Evolutionary conservation across 2,888 invertebrate species (phyloP).

Genomic region (Drosophila paranaensis): DNA sequence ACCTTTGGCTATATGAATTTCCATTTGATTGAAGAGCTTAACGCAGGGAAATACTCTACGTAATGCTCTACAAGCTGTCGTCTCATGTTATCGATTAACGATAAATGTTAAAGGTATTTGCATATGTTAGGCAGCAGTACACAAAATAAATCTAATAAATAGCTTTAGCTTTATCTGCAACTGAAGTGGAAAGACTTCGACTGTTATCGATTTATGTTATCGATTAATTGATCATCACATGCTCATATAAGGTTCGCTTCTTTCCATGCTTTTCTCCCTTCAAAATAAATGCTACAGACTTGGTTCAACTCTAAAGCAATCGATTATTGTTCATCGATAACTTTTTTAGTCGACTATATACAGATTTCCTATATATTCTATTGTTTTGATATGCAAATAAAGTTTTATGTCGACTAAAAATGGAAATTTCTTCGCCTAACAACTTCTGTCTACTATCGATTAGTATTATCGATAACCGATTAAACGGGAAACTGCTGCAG

Average conservation of each 20-base stretch:
- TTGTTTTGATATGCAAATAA: background rate
- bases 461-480: background rate
- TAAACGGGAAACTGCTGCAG: background rate
- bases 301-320: background rate
- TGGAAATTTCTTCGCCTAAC: background rate
- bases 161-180: too few species aligned
- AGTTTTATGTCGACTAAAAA: background rate
- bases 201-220: slow-evolving; percentile 1
- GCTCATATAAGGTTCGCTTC: background rate
- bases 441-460: background rate
- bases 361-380: too few species aligned
- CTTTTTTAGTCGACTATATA: background rate
- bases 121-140: too few species aligned
- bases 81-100: background rate
- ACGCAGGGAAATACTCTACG: too few species aligned
- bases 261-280: too few species aligned
- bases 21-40: background rate
- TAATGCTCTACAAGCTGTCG: background rate
- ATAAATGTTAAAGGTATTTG: background rate
- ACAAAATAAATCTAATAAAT: background rate
- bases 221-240: background rate
- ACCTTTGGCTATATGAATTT: background rate
- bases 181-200: rapidly evolving
- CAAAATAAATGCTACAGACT: too few species aligned
- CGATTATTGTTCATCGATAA: background rate